Conservation (phyloP, 2,113 vertebrate genomes). For the Riparia riparia region DNA sequence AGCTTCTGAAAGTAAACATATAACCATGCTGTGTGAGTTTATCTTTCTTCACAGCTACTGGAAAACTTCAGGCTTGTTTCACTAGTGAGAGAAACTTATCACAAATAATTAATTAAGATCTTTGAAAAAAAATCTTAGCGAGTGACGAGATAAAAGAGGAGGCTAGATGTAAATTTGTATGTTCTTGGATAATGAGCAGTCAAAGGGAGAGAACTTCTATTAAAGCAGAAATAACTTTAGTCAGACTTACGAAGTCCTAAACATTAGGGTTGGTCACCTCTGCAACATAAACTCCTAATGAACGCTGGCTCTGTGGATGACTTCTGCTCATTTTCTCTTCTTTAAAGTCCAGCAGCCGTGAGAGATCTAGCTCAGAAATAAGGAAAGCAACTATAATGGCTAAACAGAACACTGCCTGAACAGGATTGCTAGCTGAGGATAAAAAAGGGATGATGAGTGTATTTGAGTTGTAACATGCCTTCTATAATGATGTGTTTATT, state of each 20-base stretch:
- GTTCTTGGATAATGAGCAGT: background rate
- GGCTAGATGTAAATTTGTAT: background rate
- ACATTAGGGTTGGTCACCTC: background rate
- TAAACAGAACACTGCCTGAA: background rate
- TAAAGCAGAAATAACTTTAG: background rate
- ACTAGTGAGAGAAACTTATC: background rate
- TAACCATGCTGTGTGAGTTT: rapidly evolving
- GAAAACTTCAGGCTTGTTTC: background rate
- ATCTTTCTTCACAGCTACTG: background rate
- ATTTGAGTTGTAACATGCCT: background rate
- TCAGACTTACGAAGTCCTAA: background rate
- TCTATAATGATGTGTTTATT: background rate
- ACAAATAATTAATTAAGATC: background rate
- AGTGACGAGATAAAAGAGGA: background rate
- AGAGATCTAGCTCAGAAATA: background rate
- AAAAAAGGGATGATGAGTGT: background rate
- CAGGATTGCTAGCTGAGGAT: background rate
- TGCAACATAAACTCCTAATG: background rate
- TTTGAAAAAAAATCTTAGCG: rapidly evolving
- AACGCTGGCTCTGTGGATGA: background rate
- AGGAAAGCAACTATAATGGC: background rate
- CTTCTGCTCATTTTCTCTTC: background rate
- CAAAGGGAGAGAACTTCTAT: background rate
- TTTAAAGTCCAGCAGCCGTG: background rate
- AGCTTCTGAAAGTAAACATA: background rate